Evolutionary conservation across 2,113 vertebrate genomes (phyloP).

Genomic region (Anseranas semipalmata): DNA sequence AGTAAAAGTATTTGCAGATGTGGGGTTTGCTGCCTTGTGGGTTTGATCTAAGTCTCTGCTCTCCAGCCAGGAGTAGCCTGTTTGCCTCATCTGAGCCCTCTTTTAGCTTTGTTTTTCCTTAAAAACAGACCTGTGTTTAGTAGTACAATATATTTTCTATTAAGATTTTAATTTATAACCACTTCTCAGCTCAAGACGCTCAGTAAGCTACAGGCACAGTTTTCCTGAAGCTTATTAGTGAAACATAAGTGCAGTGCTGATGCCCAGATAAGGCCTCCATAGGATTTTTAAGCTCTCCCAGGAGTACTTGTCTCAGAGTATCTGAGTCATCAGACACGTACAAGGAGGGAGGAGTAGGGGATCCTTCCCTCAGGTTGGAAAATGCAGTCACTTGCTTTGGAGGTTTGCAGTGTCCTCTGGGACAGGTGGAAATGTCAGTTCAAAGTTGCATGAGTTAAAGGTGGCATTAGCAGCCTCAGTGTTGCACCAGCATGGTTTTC

Average conservation of each 20-base stretch:
- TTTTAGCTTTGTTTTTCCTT: not conserved
- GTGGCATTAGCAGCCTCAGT: not conserved
- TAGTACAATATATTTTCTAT: not conserved
- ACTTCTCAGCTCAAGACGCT: not conserved
- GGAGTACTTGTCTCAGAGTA: not conserved
- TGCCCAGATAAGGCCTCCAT: not conserved
- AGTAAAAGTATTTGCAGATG: not conserved
- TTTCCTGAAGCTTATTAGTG: not conserved
- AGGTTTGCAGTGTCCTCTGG: not conserved
- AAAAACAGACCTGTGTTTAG: not conserved
- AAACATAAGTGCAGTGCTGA: not conserved
- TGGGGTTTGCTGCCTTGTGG: not conserved
- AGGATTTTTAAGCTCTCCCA: not conserved
- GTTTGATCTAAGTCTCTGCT: not conserved
- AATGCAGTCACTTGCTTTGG: rapidly evolving
- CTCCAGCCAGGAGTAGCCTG: not conserved
- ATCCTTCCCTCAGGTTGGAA: not conserved
- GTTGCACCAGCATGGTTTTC: not conserved
- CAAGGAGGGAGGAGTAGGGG: not conserved
- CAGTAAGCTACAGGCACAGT: not conserved
- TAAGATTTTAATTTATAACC: not conserved
- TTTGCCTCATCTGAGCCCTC: not conserved
- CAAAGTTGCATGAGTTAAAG: not conserved
- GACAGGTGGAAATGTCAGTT: not conserved
- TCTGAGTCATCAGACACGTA: not conserved